Evolutionary conservation across 2,888 invertebrate genomes (phyloP).

Genomic region (Syrista parreyssii): DNA sequence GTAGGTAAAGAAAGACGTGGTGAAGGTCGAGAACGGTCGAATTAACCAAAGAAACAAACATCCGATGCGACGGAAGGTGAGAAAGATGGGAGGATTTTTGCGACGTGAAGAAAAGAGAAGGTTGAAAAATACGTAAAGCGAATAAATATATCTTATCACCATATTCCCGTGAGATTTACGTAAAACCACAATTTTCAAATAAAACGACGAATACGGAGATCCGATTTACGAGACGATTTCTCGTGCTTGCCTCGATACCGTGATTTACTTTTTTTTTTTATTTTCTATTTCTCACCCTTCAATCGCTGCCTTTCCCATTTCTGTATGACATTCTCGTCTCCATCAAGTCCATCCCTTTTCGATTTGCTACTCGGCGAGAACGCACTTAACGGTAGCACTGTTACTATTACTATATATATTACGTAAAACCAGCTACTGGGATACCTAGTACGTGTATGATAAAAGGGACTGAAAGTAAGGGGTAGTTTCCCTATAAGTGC

Average conservation of each 20-base stretch:
- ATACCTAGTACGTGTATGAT: not conserved
- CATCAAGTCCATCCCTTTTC: constrained; percentile 1
- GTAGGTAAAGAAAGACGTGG: not conserved
- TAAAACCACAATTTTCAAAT: not conserved
- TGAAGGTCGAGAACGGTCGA: not conserved
- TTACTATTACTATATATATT: not conserved
- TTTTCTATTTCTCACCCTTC: constrained; percentile 1
- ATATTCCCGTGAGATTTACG: not conserved
- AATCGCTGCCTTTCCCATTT: not conserved
- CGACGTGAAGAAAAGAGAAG: not conserved
- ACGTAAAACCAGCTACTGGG: not conserved
- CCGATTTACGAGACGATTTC: not conserved
- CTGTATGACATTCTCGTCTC: not conserved
- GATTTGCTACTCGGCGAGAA: not conserved
- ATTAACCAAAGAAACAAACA: not conserved
- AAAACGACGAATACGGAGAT: not conserved
- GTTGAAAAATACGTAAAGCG: not conserved
- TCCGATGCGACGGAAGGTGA: not conserved
- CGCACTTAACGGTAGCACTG: not conserved
- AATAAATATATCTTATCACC: not conserved
- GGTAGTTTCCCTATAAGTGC: not conserved
- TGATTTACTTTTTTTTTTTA: not conserved
- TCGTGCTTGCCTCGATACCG: not conserved
- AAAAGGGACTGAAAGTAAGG: not conserved
- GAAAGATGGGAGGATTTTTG: too few species aligned